A percentile compares a stretch with the other conserved stretches of the same genome.
Conservation (phyloP, 1,140 invertebrate species). For the Adelges cooleyi region DNA sequence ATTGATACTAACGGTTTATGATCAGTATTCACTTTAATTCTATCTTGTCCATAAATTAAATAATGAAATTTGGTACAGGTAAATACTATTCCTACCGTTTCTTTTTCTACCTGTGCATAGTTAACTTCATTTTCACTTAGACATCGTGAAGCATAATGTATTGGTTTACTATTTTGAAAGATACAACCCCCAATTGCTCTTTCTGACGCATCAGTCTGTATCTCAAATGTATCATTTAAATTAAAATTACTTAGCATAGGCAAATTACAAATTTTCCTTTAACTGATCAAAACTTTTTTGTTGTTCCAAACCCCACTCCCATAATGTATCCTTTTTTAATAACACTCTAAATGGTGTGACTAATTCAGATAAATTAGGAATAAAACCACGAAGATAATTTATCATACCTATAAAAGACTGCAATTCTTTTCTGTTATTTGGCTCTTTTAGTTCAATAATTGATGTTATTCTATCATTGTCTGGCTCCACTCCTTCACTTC, state of each 20-base stretch:
- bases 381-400: slow-evolving; percentile 37
- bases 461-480: slow-evolving; percentile 31
- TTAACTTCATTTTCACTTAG: slow-evolving; percentile 35
- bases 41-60: slow-evolving; percentile 34
- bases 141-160: slow-evolving; percentile 38
- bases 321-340: slow-evolving; percentile 31
- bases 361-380: slow-evolving; percentile 33
- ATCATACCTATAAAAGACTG: slow-evolving; percentile 38
- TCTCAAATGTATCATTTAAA: slow-evolving; percentile 31
- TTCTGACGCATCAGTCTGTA: slow-evolving; percentile 36
- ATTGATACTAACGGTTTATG: slow-evolving; percentile 38
- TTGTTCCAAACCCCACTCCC: not conserved
- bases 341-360: slow-evolving; percentile 33
- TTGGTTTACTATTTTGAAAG: slow-evolving; percentile 35
- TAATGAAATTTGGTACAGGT: slow-evolving; percentile 35
- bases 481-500: slow-evolving; percentile 34
- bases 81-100: slow-evolving; percentile 35
- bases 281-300: not conserved
- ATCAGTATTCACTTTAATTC: slow-evolving; percentile 36
- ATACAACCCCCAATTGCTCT: slow-evolving; percentile 34
- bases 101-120: slow-evolving; percentile 38
- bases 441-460: not conserved
- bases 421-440: too few relatives aligned
- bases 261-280: not conserved
- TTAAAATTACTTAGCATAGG: slow-evolving; percentile 34